Conservation (phyloP, 2,888 invertebrate genomes). For the Eupithecia subumbrata region DNA sequence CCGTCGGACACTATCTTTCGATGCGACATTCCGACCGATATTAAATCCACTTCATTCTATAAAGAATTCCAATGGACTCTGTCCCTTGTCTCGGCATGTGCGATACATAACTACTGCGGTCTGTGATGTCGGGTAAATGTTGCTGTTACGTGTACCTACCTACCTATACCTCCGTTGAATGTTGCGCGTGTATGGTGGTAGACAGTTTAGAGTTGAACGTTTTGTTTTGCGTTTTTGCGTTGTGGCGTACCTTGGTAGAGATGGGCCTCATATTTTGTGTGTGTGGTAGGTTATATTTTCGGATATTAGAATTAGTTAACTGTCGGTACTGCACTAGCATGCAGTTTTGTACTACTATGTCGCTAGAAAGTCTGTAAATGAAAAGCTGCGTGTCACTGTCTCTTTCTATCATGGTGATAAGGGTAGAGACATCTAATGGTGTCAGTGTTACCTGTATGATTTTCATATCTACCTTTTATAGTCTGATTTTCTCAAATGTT, state of each 20-base stretch:
- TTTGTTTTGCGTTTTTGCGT: conserved; percentile 8
- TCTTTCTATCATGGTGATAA: background rate
- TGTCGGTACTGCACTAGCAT: background rate
- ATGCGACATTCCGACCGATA: conserved; percentile 75
- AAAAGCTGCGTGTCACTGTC: background rate
- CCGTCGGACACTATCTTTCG: conserved; percentile 61
- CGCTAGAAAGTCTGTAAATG: background rate
- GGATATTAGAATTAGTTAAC: background rate
- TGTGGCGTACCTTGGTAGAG: background rate
- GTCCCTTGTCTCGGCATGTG: conserved; percentile 48
- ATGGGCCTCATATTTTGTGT: background rate
- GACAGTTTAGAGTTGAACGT: background rate
- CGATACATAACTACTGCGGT: conserved; percentile 38
- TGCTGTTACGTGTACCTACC: conserved; percentile 20
- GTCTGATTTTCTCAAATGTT: background rate
- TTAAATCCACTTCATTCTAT: conserved; percentile 82
- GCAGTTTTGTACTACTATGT: background rate
- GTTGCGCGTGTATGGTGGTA: background rate
- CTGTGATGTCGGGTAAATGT: conserved; percentile 29
- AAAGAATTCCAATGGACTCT: conserved; percentile 78
- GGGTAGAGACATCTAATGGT: too few species aligned
- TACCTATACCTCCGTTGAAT: conserved; percentile 11
- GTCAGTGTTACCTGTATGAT: background rate
- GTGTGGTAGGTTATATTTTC: background rate
- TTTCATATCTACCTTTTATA: background rate